Evolutionary conservation across 1,140 invertebrate species (phyloP).

Genomic region (Papilio aristodemus): DNA sequence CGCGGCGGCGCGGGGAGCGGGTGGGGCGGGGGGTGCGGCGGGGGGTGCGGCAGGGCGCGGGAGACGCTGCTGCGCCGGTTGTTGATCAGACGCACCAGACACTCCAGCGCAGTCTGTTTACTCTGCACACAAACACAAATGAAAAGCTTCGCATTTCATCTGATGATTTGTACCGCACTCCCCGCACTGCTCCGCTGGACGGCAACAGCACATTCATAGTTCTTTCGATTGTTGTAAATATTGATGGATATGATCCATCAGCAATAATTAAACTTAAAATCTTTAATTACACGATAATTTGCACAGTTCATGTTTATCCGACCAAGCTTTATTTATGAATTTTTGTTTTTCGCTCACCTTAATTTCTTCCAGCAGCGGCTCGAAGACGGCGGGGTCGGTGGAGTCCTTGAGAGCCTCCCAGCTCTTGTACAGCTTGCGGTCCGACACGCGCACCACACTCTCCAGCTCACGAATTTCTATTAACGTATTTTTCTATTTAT

Average conservation of each 20-base stretch:
- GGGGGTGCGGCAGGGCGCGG: conserved; percentile 38
- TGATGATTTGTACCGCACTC: too few relatives aligned
- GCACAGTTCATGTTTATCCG: too few relatives aligned
- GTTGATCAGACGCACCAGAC: conserved; percentile 60
- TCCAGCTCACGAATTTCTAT: conserved; percentile 71
- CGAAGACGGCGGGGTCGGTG: conserved; percentile 56
- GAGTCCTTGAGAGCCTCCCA: conserved; percentile 67
- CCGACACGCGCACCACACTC: conserved; percentile 58
- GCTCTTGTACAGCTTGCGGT: conserved; percentile 66
- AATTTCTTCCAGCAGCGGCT: conserved; percentile 62
- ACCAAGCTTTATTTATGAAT: too few relatives aligned
- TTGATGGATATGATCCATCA: too few relatives aligned
- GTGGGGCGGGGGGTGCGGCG: conserved; percentile 34
- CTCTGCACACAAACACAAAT: conserved; percentile 42
- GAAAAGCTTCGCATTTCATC: too few relatives aligned
- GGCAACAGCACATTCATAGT: too few relatives aligned
- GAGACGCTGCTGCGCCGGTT: conserved; percentile 44
- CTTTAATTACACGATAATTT: too few relatives aligned
- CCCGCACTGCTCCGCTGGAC: too few relatives aligned
- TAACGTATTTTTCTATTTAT: too few relatives aligned
- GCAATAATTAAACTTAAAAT: too few relatives aligned
- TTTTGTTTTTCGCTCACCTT: conserved; percentile 43
- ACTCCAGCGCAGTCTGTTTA: conserved; percentile 63
- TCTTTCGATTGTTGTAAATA: too few relatives aligned
- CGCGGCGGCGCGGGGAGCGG: conserved; percentile 47